These are phyloP conservation scores for Drosophila obscura DNA, from an alignment of 1,140 invertebrate genomes.

Conservation along the genomic window DNA sequence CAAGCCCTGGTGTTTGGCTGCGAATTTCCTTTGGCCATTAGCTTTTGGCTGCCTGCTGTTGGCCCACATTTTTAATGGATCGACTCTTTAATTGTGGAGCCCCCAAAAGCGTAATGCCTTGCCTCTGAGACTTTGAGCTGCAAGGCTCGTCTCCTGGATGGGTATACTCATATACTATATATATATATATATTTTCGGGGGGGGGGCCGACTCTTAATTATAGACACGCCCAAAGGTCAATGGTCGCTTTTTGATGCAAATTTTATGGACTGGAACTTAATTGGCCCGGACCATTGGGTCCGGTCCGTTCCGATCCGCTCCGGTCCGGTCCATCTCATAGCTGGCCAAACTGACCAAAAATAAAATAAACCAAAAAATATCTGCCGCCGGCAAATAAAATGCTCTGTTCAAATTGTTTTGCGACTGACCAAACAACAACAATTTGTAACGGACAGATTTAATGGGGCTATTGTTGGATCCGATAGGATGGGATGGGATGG, in stretches of 20 bases:
- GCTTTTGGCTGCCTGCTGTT: slow-evolving; percentile 45
- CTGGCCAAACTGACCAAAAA: background rate
- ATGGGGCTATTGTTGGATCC: slow-evolving; percentile 44
- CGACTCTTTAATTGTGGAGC: slow-evolving; percentile 58
- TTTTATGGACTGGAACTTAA: slow-evolving; percentile 78
- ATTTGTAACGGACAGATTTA: slow-evolving; percentile 52
- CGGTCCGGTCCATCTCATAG: background rate
- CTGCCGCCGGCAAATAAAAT: slow-evolving; percentile 52
- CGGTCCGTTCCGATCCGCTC: background rate
- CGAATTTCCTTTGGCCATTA: slow-evolving; percentile 55
- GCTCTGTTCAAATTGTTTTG: slow-evolving; percentile 72
- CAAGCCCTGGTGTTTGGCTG: slow-evolving; percentile 70
- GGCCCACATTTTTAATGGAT: slow-evolving; percentile 55
- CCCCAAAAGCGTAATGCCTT: slow-evolving; percentile 14
- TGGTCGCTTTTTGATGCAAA: slow-evolving; percentile 58
- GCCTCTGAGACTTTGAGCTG: background rate
- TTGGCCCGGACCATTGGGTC: slow-evolving; percentile 48
- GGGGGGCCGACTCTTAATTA: slow-evolving; percentile 66
- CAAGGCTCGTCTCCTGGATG: slow-evolving; percentile 25
- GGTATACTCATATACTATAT: background rate
- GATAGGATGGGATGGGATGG: background rate
- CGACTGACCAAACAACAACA: slow-evolving; percentile 65
- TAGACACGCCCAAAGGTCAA: slow-evolving; percentile 54
- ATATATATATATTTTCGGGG: slow-evolving; percentile 5
- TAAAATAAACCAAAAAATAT: slow-evolving; percentile 25